Percentiles rank a stretch among this genome's conserved stretches.
Conservation (phyloP, 1,140 invertebrate species). For the Trichonephila clavipes region DNA sequence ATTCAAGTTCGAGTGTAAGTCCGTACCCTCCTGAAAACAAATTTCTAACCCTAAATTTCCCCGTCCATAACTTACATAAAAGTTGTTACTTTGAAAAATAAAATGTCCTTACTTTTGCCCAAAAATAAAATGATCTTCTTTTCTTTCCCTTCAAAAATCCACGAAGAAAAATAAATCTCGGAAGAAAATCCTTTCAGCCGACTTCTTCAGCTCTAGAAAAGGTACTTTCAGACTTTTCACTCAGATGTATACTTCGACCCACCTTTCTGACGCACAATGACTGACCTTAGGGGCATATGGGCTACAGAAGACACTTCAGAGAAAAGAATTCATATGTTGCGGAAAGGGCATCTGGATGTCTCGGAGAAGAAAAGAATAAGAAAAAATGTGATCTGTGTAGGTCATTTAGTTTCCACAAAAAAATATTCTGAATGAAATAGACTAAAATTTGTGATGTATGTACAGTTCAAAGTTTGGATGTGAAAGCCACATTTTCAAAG, state of each 20-base stretch:
- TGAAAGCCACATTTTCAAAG: no score
- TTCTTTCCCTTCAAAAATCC: not conserved
- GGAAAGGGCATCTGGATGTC: not conserved
- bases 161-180: slow-evolving; percentile 12
- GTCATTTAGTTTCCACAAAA: not conserved
- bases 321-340: not conserved
- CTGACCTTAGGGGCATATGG: not conserved
- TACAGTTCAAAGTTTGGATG: no score
- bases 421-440: no score
- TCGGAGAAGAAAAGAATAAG: not conserved
- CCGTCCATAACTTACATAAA: not conserved
- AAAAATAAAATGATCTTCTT: not conserved
- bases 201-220: not conserved
- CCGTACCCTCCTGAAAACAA: not conserved
- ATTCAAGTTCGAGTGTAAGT: no score
- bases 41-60: not conserved
- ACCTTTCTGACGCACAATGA: not conserved
- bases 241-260: not conserved
- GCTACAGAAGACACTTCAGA: not conserved
- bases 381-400: no score
- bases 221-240: slow-evolving; percentile 2
- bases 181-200: slow-evolving; percentile 27
- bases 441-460: not conserved
- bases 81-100: slow-evolving; percentile 4
- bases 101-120: not conserved